A percentile compares a stretch with the other conserved stretches of the same genome.
Conservation (phyloP, 1,140 invertebrate species). For the Drosophila setifemur region DNA sequence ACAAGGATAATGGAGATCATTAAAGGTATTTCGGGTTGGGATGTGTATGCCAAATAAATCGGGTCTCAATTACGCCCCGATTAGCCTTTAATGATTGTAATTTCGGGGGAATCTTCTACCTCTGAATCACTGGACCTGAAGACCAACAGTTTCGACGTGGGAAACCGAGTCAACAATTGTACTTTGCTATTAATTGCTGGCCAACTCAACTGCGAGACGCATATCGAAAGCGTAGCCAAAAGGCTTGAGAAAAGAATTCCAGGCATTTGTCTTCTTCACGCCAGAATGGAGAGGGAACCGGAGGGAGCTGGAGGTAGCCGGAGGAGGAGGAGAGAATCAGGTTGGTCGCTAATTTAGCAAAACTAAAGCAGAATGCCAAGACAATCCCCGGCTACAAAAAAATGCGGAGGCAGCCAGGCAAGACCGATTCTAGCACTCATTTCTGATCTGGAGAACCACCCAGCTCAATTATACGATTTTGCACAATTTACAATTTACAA, state of each 20-base stretch:
- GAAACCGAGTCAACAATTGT: conserved; percentile 47
- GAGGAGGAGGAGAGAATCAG: conserved; percentile 1
- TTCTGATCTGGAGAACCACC: conserved; percentile 15
- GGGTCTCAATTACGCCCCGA: conserved; percentile 53
- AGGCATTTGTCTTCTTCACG: conserved; percentile 78
- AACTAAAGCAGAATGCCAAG: conserved; percentile 63
- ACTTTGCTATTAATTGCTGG: conserved; percentile 59
- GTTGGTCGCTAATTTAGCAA: conserved; percentile 65
- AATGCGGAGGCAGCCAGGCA: conserved; percentile 50
- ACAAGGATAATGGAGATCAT: conserved; percentile 62
- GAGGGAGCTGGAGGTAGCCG: neutral
- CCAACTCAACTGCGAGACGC: conserved; percentile 40
- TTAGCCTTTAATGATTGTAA: conserved; percentile 62
- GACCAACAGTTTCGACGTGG: conserved; percentile 48
- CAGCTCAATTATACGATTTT: conserved; percentile 70
- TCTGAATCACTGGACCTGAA: conserved; percentile 49
- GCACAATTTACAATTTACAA: conserved; percentile 76
- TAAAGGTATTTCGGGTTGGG: conserved; percentile 35
- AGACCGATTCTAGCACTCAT: conserved; percentile 33
- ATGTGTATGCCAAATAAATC: conserved; percentile 56
- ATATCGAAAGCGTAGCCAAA: conserved; percentile 76
- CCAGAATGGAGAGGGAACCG: conserved; percentile 46
- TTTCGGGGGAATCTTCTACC: conserved; percentile 42
- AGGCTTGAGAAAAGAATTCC: conserved; percentile 76
- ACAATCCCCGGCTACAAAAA: conserved; percentile 11